phyloP scores from a whole-genome alignment of 2,888 invertebrate genomes.

The Dysmachus trigonus region DNA sequence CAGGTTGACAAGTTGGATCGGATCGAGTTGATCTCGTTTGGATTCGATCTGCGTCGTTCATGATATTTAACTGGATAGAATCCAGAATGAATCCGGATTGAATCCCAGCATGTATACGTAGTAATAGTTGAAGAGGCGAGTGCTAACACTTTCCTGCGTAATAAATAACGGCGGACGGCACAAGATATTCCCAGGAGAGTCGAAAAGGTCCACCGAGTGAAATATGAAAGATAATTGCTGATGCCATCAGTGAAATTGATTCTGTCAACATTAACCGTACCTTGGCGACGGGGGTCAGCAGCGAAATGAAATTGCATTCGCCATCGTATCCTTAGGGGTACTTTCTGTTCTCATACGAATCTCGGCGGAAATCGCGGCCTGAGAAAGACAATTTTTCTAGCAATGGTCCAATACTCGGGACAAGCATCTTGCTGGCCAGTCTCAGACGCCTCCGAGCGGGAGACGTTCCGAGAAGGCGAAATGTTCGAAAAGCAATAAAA shows the following conservation, averaged over 20 bases:
- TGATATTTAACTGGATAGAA: too few species aligned
- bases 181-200: neutral
- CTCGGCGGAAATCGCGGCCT: neutral
- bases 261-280: conserved; percentile 31
- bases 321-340: conserved; percentile 16
- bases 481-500: neutral
- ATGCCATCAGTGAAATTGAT: conserved; percentile 26
- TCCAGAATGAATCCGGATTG: too few species aligned
- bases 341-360: neutral
- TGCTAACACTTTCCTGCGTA: neutral
- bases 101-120: too few species aligned
- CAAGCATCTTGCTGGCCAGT: neutral
- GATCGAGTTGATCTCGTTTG: too few species aligned
- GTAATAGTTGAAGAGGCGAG: neutral
- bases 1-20: too few species aligned
- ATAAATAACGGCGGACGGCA: neutral
- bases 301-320: neutral
- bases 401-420: neutral
- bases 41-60: too few species aligned
- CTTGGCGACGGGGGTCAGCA: neutral
- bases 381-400: conserved; percentile 3
- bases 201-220: neutral
- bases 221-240: conserved; percentile 12
- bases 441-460: neutral
- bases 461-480: neutral